Conservation (phyloP, 92 coral and sea anemone genomes). For the Palythoa grandiflora region DNA sequence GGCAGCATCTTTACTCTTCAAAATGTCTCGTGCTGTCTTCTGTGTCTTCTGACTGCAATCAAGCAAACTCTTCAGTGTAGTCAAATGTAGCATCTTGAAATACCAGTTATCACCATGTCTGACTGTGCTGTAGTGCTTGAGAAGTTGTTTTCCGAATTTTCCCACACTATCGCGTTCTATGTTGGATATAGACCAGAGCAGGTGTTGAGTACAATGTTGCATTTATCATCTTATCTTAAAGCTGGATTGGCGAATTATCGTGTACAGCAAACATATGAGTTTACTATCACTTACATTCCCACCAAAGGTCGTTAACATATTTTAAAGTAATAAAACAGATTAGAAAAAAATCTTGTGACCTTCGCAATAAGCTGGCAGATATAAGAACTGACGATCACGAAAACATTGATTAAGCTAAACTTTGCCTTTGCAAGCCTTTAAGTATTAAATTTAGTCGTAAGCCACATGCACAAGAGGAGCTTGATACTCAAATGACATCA, state of each 20-base stretch:
- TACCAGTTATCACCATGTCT: background rate
- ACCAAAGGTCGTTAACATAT: conserved; percentile 1
- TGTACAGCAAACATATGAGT: background rate
- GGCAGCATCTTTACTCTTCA: background rate
- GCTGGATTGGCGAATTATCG: conserved; percentile 31
- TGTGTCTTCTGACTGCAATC: background rate
- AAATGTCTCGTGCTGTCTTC: background rate
- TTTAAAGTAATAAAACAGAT: conserved; percentile 30
- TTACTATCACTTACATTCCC: conserved; percentile 40
- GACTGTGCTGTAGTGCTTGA: background rate
- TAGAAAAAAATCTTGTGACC: conserved; percentile 17
- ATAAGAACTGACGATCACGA: conserved; percentile 6
- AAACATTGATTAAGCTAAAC: background rate
- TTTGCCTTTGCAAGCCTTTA: background rate
- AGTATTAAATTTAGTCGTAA: background rate
- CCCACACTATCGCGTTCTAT: conserved; percentile 37
- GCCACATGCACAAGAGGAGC: background rate
- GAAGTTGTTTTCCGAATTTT: background rate
- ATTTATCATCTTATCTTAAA: conserved; percentile 31
- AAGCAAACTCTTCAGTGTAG: background rate
- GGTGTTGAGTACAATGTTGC: conserved; percentile 16
- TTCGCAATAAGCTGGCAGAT: background rate
- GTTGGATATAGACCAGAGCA: conserved; percentile 4
- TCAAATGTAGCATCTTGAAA: background rate
- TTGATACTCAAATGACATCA: background rate